Evolutionary conservation across 2,888 invertebrate genomes (phyloP).

Genomic region (Synanthedon formicaeformis): DNA sequence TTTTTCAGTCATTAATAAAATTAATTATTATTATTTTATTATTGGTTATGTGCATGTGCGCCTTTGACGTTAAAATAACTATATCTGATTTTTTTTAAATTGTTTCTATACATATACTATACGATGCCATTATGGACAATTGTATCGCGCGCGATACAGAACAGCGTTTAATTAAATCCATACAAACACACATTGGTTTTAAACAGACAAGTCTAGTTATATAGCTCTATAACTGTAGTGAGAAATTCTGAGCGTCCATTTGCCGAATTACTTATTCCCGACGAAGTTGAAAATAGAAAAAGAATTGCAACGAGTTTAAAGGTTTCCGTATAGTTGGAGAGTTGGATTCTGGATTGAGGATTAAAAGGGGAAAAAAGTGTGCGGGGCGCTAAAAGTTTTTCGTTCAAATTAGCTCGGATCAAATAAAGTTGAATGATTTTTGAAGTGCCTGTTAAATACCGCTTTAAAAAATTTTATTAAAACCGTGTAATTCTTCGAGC

Average conservation of each 20-base stretch:
- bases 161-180: neutral
- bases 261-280: conserved; percentile 12
- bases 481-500: too few relatives aligned
- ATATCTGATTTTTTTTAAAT: too few relatives aligned
- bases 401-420: neutral
- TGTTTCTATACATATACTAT: too few relatives aligned
- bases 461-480: neutral
- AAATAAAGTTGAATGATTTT: neutral
- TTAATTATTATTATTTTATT: too few relatives aligned
- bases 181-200: neutral
- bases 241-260: conserved; percentile 5
- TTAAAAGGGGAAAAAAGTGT: conserved; percentile 1
- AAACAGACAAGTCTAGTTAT: neutral
- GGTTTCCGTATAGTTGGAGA: neutral
- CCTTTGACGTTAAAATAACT: too few relatives aligned
- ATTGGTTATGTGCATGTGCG: too few relatives aligned
- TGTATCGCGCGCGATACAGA: too few relatives aligned
- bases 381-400: neutral
- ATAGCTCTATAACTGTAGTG: conserved; percentile 1
- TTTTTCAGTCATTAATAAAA: too few relatives aligned
- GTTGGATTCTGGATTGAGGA: neutral
- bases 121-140: too few relatives aligned
- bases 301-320: neutral
- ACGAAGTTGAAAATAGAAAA: conserved; percentile 6
- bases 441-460: neutral